These are phyloP conservation scores for Hydropsyche tenuis DNA, from an alignment of 1,140 invertebrate species.

Conservation along the genomic window DNA sequence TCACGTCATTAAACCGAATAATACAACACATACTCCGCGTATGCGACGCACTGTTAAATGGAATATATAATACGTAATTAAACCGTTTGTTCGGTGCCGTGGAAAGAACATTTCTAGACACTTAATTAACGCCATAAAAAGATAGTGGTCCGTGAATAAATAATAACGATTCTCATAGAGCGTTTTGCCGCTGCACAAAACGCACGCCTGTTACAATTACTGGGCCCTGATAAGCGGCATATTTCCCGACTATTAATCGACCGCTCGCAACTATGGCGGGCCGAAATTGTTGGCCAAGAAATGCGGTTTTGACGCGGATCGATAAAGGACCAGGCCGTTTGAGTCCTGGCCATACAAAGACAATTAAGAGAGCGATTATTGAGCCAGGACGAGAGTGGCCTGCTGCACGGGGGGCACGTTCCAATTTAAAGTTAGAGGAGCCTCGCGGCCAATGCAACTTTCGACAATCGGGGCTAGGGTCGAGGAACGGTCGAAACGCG, in stretches of 20 bases:
- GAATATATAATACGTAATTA: slow-evolving; percentile 48
- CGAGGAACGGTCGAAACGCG: not conserved
- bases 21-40: slow-evolving; percentile 41
- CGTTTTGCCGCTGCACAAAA: slow-evolving; percentile 13
- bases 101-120: slow-evolving; percentile 31
- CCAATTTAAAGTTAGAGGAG: slow-evolving; percentile 42
- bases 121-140: slow-evolving; percentile 39
- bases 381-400: slow-evolving; percentile 31
- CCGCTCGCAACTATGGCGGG: too few species aligned
- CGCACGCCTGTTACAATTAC: not conserved
- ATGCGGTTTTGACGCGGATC: slow-evolving; percentile 21
- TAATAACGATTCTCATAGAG: not conserved
- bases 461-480: not conserved
- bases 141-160: slow-evolving; percentile 30
- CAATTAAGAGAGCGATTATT: slow-evolving; percentile 33
- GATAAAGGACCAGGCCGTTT: slow-evolving; percentile 7
- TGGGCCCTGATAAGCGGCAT: too few species aligned
- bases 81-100: slow-evolving; percentile 34
- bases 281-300: too few species aligned
- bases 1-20: slow-evolving; percentile 47
- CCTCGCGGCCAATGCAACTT: slow-evolving; percentile 36
- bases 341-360: slow-evolving; percentile 27
- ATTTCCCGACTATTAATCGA: too few species aligned
- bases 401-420: slow-evolving; percentile 29
- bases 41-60: slow-evolving; percentile 45